Evolutionary conservation across 64 coral and sea anemone species (phyloP).

Genomic region (Pocillopora damicornis): DNA sequence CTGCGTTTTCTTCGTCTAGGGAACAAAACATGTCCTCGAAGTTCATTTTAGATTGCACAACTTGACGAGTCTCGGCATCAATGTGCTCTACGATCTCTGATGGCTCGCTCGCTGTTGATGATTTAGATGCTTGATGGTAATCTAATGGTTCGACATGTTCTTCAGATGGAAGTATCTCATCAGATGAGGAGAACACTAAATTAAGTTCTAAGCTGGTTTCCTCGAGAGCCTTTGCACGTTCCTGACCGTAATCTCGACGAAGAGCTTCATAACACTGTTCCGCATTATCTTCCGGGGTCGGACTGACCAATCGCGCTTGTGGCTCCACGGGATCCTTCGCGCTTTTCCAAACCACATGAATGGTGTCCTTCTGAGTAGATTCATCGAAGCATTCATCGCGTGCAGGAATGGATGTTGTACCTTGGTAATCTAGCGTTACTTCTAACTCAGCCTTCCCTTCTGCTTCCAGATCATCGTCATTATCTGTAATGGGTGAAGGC

Average conservation of each 20-base stretch:
- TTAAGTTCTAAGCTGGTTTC: background rate
- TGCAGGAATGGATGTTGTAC: background rate
- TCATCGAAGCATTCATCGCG: constrained; percentile 5
- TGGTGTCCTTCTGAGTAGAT: background rate
- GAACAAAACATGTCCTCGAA: constrained; percentile 67
- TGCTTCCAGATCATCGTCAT: background rate
- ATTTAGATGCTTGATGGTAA: background rate
- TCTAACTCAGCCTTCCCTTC: constrained; percentile 16
- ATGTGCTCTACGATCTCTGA: background rate
- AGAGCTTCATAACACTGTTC: background rate
- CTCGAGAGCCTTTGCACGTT: constrained; percentile 14
- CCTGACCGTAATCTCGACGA: background rate
- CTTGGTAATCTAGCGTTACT: background rate
- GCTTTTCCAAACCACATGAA: constrained; percentile 32
- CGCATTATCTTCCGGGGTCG: background rate
- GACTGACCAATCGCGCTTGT: background rate
- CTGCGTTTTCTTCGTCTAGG: constrained; percentile 33
- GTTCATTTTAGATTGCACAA: constrained; percentile 46
- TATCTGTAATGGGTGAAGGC: background rate
- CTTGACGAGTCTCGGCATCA: background rate
- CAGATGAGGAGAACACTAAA: constrained; percentile 30
- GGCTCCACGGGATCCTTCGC: background rate
- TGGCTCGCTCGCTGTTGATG: background rate
- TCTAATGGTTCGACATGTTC: background rate
- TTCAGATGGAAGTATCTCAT: background rate